Evolutionary conservation across 2,888 invertebrate species (phyloP), one percentile per base, ranked within the genome.

Genomic region (Cordylochernes scorpioides): DNA sequence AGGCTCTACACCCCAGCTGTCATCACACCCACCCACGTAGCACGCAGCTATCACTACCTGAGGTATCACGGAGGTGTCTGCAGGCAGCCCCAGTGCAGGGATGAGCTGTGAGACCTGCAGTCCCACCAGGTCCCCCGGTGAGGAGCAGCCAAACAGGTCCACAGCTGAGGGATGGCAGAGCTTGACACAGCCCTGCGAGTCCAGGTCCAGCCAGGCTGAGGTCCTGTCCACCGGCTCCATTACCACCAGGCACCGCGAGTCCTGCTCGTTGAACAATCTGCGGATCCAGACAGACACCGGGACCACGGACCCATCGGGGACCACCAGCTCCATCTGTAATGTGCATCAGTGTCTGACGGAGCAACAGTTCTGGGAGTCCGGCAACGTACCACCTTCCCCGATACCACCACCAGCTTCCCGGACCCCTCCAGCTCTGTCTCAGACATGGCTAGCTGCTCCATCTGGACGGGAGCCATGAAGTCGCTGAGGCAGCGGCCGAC

Each of bases 191-290:
- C 53, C 53, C 54, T 56, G 39, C 5, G 7, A 29, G 27, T 31
- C 24, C 16, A 36, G 25, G 14, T 22, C 53, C 41, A 65, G 62
- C 45, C 57, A 51, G 39, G 63, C 63, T 44, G 58, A 62, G 37
- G 60, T 62, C 39, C 64, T 59, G 45, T 62, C 64, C 13, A 68
- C 67, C 0, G 67, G 67, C 44, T 68, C 68, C 18, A 68, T 67
- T 13, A 60, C 58, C 5, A 67, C 66, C 31, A 68, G 53, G 43
- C 67, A 67, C 1, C 67, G 60, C 0, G 44, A 39, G 17, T 45
- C 63, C 58, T 33, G 61, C 10, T 32, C 30, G 10, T 13, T 30
- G 30, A 17, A 19, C 62, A 29, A 48, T 49, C 27, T 27, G 32
- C 45, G 48, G 29, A 67, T 61, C 68, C 68, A 68, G 12, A 68